Percentiles rank a stretch among this genome's conserved stretches.
Evolutionary conservation across 37 sponge, comb jelly and placozoan genomes (phyloP).

Genomic region (Aplysina aerophoba): DNA sequence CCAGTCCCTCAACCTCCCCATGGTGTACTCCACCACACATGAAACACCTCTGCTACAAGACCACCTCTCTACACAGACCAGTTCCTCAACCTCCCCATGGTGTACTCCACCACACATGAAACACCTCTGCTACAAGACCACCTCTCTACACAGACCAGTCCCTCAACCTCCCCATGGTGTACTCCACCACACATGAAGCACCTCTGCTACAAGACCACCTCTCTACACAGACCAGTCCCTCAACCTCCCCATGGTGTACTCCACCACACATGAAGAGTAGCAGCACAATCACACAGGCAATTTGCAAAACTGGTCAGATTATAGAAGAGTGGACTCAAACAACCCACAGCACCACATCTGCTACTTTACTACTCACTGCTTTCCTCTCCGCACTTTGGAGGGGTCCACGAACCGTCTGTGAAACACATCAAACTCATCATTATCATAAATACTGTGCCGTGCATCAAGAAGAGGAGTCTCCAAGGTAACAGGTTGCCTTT

Average conservation of each 20-base stretch:
- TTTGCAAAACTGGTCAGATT: background rate
- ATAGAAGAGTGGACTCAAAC: background rate
- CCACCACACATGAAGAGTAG: background rate
- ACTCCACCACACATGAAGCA: background rate
- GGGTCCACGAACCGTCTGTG: conserved; percentile 54
- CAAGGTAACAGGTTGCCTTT: background rate
- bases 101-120: background rate
- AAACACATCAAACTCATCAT: conserved; percentile 85
- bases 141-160: no score
- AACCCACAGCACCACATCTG: background rate
- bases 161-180: no score
- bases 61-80: background rate
- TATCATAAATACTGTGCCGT: conserved; percentile 61
- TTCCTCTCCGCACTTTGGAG: conserved; percentile 66
- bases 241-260: background rate
- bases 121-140: no score
- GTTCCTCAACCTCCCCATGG: background rate
- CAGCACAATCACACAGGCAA: background rate
- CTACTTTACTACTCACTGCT: conserved; percentile 44
- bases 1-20: background rate
- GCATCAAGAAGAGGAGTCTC: conserved; percentile 41
- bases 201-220: background rate
- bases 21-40: background rate
- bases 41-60: no score
- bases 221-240: background rate